Percentiles rank a stretch among this genome's conserved stretches.
Evolutionary conservation across 2,113 vertebrate genomes (phyloP).

Genomic region (Stercorarius parasiticus): DNA sequence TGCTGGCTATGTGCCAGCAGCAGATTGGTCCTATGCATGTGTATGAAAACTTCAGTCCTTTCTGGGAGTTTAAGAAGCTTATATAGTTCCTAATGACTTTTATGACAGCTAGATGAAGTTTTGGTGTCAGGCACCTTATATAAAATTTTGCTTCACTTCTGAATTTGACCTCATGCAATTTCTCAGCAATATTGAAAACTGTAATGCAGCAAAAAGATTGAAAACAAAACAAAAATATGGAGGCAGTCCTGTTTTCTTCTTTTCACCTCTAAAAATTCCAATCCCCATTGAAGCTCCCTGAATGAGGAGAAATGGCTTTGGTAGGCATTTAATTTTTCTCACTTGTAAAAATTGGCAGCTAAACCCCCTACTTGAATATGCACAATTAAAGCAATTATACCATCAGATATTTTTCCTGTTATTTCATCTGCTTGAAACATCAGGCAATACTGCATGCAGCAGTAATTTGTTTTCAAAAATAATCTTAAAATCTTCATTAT

Average conservation of each 20-base stretch:
- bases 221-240: neutral
- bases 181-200: neutral
- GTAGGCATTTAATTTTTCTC: neutral
- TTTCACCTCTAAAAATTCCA: neutral
- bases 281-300: neutral
- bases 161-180: neutral
- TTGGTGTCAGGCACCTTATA: conserved; percentile 10
- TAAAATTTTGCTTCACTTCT: neutral
- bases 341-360: neutral
- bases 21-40: neutral
- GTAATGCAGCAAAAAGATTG: neutral
- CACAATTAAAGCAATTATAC: neutral
- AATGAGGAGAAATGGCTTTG: neutral
- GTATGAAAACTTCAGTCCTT: neutral
- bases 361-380: neutral
- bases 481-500: neutral
- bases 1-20: neutral
- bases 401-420: neutral
- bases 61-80: conserved; percentile 43
- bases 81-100: neutral
- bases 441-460: neutral
- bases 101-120: conserved; percentile 26
- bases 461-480: neutral
- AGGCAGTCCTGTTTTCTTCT: neutral
- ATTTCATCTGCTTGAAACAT: neutral